phyloP scores from a whole-genome alignment of 2,797 vertebrate genomes.

The Syncerus caffer region DNA sequence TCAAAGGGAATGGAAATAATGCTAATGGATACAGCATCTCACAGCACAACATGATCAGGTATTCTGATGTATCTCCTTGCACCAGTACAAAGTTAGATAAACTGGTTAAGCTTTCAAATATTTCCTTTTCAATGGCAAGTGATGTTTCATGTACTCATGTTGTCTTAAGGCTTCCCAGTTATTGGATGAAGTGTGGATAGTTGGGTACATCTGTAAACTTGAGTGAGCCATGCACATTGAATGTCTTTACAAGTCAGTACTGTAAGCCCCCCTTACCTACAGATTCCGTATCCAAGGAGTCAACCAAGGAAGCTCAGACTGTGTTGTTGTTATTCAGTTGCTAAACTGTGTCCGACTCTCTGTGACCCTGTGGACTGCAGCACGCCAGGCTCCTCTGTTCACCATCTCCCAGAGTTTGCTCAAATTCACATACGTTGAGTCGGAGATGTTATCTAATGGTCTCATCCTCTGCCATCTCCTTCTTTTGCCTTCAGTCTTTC shows the following conservation, averaged over 20 bases:
- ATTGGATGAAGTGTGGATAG: neutral
- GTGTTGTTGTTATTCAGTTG: neutral
- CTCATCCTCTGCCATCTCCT: neutral
- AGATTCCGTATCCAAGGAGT: neutral
- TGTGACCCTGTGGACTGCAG: neutral
- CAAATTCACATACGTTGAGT: neutral
- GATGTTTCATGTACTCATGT: neutral
- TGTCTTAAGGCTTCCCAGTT: neutral
- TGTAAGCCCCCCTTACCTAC: neutral
- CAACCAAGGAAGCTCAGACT: neutral
- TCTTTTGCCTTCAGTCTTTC: neutral
- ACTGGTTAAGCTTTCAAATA: neutral
- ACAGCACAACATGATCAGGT: neutral
- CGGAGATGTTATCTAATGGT: neutral
- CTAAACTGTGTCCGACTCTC: neutral
- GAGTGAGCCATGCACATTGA: neutral
- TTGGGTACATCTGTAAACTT: neutral
- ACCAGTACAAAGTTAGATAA: neutral
- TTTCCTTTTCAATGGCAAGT: neutral
- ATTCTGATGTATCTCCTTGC: neutral
- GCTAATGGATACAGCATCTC: constrained; percentile 36
- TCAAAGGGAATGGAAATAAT: constrained; percentile 50
- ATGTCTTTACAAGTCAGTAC: neutral
- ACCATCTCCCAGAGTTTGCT: neutral
- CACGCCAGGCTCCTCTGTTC: neutral